Evolutionary conservation across 1,140 invertebrate species (phyloP).

Genomic region (Gryon sp.): DNA sequence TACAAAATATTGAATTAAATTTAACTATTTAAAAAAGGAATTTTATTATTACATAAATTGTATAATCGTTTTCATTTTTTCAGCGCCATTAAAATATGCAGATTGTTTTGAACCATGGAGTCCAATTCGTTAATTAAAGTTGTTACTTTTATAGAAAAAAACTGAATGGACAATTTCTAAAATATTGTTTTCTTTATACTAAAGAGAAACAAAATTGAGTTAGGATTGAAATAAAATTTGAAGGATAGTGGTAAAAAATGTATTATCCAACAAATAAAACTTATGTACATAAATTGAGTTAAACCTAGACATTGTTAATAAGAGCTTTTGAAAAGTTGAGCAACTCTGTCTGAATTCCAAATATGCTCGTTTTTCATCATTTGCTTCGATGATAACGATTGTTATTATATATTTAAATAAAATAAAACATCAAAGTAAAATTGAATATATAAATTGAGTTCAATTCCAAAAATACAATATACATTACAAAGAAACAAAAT

Average conservation of each 20-base stretch:
- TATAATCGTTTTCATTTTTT: conserved; percentile 68
- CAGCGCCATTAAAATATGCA: conserved; percentile 83
- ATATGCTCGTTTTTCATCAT: conserved; percentile 17
- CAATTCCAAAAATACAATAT: no score
- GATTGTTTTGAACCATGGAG: conserved; percentile 83
- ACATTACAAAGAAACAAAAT: background rate
- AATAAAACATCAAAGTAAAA: background rate
- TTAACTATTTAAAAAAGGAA: background rate
- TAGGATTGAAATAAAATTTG: conserved; percentile 42
- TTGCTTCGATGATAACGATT: no score
- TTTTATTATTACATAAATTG: conserved; percentile 4
- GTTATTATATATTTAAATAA: conserved; percentile 5
- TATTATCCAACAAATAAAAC: conserved; percentile 59
- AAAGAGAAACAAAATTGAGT: background rate
- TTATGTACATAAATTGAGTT: conserved; percentile 63
- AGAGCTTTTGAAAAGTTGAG: conserved; percentile 48
- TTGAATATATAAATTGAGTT: no score
- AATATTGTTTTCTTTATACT: conserved; percentile 12
- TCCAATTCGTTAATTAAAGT: conserved; percentile 82
- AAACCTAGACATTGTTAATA: conserved; percentile 52
- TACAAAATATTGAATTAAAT: no score
- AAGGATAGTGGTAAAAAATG: conserved; percentile 55
- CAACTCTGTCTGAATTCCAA: conserved; percentile 23
- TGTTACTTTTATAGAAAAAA: no score
- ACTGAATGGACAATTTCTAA: no score